Evolutionary conservation across 2,888 invertebrate genomes (phyloP).

Genomic region (Onthophagus sagittarius): DNA sequence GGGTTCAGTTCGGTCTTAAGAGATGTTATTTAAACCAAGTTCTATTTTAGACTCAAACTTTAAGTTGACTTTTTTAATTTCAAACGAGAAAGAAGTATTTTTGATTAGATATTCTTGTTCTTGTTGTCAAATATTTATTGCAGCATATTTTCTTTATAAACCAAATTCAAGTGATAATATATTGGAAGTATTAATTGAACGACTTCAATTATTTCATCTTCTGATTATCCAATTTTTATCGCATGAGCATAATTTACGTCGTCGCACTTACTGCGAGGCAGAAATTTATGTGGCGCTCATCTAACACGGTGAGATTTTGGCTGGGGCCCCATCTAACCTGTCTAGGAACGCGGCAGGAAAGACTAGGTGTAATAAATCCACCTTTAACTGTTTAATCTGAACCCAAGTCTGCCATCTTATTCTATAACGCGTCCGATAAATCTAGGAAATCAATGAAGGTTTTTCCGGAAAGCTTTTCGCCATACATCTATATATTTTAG

Average conservation of each 20-base stretch:
- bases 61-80: too few species aligned
- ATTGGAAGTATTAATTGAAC: neutral
- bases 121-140: too few species aligned
- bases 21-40: too few species aligned
- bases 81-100: too few species aligned
- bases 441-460: neutral
- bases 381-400: slow-evolving; percentile 10
- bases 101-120: too few species aligned
- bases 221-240: neutral
- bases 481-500: neutral
- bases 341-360: neutral
- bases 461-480: neutral
- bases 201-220: neutral
- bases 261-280: neutral
- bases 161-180: too few species aligned
- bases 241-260: neutral
- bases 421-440: neutral
- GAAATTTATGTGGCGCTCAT: neutral
- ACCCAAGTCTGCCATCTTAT: neutral
- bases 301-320: neutral
- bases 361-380: neutral
- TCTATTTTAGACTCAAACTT: too few species aligned
- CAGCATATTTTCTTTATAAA: too few species aligned
- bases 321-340: neutral
- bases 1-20: too few species aligned